Conservation (phyloP, 2,797 vertebrate genomes). For the Podargus strigoides region DNA sequence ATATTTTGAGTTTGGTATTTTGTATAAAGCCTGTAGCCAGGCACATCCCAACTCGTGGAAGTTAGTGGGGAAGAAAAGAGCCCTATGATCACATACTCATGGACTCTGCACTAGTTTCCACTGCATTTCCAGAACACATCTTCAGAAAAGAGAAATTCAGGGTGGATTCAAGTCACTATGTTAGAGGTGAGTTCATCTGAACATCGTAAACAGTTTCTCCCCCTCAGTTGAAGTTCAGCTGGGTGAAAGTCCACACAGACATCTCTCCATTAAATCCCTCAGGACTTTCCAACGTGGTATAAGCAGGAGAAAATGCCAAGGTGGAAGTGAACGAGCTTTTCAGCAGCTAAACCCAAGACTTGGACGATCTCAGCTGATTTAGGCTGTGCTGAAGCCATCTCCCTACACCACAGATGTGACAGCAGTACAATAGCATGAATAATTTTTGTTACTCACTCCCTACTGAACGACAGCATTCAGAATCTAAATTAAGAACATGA, state of each 20-base stretch:
- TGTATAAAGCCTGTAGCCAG: not conserved
- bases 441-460: not conserved
- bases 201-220: accelerated
- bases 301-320: not conserved
- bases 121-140: not conserved
- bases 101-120: not conserved
- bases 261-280: not conserved
- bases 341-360: not conserved
- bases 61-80: not conserved
- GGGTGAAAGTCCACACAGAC: not conserved
- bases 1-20: not conserved
- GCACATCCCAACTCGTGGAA: not conserved
- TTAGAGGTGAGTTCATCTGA: not conserved
- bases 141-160: not conserved
- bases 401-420: not conserved
- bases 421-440: not conserved
- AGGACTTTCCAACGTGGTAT: accelerated
- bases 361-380: not conserved
- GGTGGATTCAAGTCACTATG: not conserved
- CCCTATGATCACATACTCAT: not conserved
- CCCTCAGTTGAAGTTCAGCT: not conserved
- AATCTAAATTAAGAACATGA: not conserved
- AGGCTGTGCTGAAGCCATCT: not conserved
- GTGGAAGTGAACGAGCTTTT: not conserved
- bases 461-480: not conserved